Conservation (phyloP, 2,797 vertebrate genomes). For the Podarcis siculus region DNA sequence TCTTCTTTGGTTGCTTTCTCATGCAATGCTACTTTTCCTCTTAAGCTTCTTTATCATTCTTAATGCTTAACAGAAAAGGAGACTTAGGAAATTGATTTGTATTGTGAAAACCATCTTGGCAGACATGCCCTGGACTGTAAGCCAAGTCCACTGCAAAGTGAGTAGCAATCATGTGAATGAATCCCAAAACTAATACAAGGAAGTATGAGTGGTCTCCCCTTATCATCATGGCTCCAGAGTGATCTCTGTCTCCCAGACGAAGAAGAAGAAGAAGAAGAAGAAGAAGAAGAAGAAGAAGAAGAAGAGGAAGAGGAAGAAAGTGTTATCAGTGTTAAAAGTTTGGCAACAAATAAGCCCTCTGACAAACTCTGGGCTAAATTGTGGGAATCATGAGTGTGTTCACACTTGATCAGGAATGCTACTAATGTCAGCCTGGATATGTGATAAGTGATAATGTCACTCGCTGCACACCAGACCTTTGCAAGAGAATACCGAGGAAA, state of each 20-base stretch:
- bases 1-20: neutral
- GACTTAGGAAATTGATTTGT: neutral
- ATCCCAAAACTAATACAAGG: neutral
- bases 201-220: neutral
- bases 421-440: neutral
- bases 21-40: neutral
- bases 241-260: neutral
- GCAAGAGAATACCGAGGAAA: neutral
- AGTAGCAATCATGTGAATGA: neutral
- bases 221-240: neutral
- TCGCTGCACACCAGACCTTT: neutral
- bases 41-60: neutral
- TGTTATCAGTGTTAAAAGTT: neutral
- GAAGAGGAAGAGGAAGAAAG: too few relatives aligned
- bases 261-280: neutral
- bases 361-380: neutral
- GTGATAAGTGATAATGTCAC: neutral
- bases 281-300: neutral
- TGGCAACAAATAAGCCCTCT: neutral
- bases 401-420: neutral
- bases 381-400: neutral
- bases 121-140: neutral
- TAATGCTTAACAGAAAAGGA: constrained; percentile 16
- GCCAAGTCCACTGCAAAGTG: constrained; percentile 15
- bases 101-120: constrained; percentile 13